Evolutionary conservation across 2,113 vertebrate species (phyloP).

Genomic region (Rattus norvegicus): DNA sequence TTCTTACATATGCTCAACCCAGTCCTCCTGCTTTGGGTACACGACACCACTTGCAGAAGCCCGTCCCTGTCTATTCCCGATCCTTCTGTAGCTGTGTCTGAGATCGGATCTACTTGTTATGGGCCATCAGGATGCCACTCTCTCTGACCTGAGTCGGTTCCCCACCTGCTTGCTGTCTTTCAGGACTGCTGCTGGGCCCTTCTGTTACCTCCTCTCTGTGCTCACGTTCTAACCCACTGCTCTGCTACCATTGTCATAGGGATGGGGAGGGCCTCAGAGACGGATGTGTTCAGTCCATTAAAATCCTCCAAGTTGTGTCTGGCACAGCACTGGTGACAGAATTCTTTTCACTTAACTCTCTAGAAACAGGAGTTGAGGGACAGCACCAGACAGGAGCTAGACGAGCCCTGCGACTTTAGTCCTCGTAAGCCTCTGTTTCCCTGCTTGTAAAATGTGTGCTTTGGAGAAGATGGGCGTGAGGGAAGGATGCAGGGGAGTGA

Average conservation of each 20-base stretch:
- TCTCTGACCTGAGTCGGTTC: neutral
- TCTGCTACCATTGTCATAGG: neutral
- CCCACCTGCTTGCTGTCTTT: neutral
- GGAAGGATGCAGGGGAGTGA: neutral
- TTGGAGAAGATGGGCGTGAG: neutral
- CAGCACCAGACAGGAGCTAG: fast-evolving
- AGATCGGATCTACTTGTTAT: neutral
- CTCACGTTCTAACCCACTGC: neutral
- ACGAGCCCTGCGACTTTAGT: neutral
- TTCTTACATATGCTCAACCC: neutral
- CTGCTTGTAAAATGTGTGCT: neutral
- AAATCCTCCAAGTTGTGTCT: neutral
- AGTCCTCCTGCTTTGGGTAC: neutral
- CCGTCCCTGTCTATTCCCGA: fast-evolving
- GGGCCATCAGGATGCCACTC: no score
- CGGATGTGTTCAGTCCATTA: neutral
- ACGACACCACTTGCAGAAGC: fast-evolving
- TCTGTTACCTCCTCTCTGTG: neutral
- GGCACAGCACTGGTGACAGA: neutral
- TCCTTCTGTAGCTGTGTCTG: neutral
- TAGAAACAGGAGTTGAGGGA: neutral
- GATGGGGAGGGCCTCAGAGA: neutral
- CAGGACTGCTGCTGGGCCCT: no score
- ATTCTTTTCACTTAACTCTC: neutral
- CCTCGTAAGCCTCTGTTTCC: neutral